Evolutionary conservation across 2,113 vertebrate genomes (phyloP), one percentile per base, ranked within the genome.

Genomic region (Anseranas semipalmata): DNA sequence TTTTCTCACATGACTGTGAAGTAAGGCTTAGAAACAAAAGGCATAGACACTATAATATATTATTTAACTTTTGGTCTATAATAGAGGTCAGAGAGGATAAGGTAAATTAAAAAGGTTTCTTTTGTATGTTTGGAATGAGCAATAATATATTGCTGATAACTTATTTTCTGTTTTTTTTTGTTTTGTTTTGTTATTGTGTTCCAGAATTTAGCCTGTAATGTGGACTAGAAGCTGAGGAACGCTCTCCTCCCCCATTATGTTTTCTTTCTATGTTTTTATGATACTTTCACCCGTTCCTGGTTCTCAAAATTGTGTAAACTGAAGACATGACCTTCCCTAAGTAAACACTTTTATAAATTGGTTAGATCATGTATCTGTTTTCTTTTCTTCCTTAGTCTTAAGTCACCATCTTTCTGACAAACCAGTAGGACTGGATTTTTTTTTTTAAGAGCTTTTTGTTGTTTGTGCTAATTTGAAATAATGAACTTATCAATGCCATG

Each of bases 221-320:
- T 0, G 22, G 35, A 9, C 22, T 18, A 8, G 85, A 22, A 28
- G 13, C 27, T 22, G 24, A n/a, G 60, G 32, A 77, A n/a, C 32
- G n/a, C 1, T 9, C 7, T 3, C 6, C 33, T 3, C 24, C 17
- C 12, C 39, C 4, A 0, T 30, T 74, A 46, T 8, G 2, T 53
- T 73, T 39, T 53, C 30, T 83, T 46, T 43, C 21, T 27, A 4
- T 15, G 7, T 17, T 30, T 55, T 88, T 32, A 1, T 28, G 11
- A 9, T 35, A 1, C 33, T 79, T 60, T 32, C 19, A 67, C 28
- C 58, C 7, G 1, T 28, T 94, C 21, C 33, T 68, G 8, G 12
- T 33, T 85, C 62, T 90, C 25, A 20, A 8, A 65, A 33, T 12
- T 43, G 19, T 37, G 1, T 53, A 35, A 93, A 18, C 21, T 28